These are phyloP conservation scores for Heliconius cydno DNA, from an alignment of 2,888 invertebrate genomes.

Conservation along the genomic window DNA sequence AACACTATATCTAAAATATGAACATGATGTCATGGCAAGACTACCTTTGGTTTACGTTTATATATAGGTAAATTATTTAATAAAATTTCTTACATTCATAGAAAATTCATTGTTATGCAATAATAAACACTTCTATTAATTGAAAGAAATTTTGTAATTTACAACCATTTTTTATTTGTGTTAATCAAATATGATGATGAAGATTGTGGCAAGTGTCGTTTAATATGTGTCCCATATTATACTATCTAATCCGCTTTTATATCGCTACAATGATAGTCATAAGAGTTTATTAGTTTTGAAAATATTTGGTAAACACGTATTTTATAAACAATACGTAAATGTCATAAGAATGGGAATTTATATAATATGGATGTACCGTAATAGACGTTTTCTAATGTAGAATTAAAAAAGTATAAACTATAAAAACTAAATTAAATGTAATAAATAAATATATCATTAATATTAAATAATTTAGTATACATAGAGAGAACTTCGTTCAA, in stretches of 20 bases:
- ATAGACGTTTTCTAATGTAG: not conserved
- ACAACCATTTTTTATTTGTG: not conserved
- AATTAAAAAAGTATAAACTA: not conserved
- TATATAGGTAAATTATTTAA: not conserved
- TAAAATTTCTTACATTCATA: not conserved
- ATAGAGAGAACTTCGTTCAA: not conserved
- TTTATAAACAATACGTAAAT: not conserved
- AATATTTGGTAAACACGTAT: not conserved
- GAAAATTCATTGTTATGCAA: not conserved
- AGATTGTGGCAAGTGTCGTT: not conserved
- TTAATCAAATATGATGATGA: not conserved
- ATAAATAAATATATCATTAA: not conserved
- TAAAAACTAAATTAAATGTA: conserved; percentile 1
- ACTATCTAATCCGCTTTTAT: conserved; percentile 1
- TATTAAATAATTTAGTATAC: not conserved
- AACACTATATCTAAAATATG: not conserved
- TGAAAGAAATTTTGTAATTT: not conserved
- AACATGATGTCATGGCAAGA: conserved; percentile 13
- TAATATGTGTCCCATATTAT: not conserved
- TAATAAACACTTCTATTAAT: not conserved
- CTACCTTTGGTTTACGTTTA: not conserved
- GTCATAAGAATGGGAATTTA: not conserved
- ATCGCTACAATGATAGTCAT: not conserved
- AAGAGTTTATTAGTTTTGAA: not conserved
- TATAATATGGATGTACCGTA: not conserved